phyloP scores from a whole-genome alignment of 2,113 vertebrate species.

The Corythaeola cristata region DNA sequence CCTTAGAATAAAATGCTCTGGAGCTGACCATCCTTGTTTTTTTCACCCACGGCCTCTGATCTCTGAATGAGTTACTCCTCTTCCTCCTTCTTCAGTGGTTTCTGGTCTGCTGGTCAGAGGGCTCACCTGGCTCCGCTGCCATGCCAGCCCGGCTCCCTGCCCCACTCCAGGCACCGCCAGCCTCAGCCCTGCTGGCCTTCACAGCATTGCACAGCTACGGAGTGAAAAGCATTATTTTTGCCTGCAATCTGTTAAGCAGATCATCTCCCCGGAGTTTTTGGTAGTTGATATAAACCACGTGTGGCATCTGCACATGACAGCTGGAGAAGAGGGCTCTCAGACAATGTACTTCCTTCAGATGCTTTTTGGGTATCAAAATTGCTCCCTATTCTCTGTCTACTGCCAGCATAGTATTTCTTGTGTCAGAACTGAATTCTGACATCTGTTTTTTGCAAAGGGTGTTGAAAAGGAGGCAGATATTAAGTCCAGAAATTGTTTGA shows the following conservation, averaged over 20 bases:
- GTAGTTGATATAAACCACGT: not conserved
- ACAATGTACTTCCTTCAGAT: not conserved
- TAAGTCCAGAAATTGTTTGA: not conserved
- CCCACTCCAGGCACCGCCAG: fast-evolving
- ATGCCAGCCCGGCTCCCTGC: not conserved
- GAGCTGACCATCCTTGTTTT: too few relatives aligned
- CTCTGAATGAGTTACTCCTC: not conserved
- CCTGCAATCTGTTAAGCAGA: too few relatives aligned
- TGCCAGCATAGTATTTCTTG: not conserved
- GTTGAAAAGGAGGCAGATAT: not conserved
- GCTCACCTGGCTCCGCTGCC: fast-evolving
- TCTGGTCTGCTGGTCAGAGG: not conserved
- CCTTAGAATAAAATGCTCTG: not conserved
- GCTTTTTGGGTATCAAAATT: not conserved
- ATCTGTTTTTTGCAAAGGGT: not conserved
- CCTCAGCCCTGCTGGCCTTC: not conserved
- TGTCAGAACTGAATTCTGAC: not conserved
- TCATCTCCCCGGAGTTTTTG: not conserved
- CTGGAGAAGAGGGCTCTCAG: not conserved
- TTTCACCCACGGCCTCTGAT: not conserved
- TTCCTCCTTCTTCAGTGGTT: not conserved
- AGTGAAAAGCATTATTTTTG: not conserved
- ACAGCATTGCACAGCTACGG: fast-evolving
- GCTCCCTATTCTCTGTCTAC: not conserved
- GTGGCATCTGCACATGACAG: not conserved